These are phyloP conservation scores for Tinamus guttatus DNA, from an alignment of 2,113 vertebrate genomes.

Conservation along the genomic window DNA sequence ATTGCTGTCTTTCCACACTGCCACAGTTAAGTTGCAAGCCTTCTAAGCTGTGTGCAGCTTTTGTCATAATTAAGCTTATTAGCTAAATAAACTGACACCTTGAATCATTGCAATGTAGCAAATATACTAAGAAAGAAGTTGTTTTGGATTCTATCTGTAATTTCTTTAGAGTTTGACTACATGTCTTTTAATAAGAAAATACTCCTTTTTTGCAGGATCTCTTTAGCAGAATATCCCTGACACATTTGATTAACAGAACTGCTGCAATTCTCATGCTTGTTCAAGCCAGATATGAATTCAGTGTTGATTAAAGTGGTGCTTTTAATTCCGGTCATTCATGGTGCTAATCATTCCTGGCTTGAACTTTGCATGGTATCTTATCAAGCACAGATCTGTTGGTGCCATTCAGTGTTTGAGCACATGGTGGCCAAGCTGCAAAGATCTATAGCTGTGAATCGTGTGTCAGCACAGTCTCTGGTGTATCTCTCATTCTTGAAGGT, in stretches of 20 bases:
- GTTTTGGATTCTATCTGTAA: neutral
- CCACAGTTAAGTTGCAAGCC: neutral
- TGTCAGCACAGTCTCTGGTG: neutral
- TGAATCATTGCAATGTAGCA: neutral
- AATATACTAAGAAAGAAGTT: neutral
- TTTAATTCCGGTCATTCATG: neutral
- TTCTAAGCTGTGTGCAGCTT: neutral
- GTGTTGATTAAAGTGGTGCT: neutral
- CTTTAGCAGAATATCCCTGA: neutral
- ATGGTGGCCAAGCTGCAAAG: neutral
- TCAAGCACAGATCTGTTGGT: conserved; percentile 7
- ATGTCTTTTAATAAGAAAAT: neutral
- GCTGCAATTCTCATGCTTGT: neutral
- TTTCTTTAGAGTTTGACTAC: neutral
- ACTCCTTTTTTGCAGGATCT: neutral
- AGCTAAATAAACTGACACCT: neutral
- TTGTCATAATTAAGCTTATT: neutral
- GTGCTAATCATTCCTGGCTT: neutral
- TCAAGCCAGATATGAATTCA: neutral
- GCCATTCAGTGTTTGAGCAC: neutral
- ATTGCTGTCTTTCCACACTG: neutral
- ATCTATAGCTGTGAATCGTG: neutral
- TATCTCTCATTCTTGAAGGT: neutral
- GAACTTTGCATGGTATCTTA: neutral
- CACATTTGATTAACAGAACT: neutral